Evolutionary conservation across 1,140 invertebrate species (phyloP).

Genomic region (Ephestia elutella): DNA sequence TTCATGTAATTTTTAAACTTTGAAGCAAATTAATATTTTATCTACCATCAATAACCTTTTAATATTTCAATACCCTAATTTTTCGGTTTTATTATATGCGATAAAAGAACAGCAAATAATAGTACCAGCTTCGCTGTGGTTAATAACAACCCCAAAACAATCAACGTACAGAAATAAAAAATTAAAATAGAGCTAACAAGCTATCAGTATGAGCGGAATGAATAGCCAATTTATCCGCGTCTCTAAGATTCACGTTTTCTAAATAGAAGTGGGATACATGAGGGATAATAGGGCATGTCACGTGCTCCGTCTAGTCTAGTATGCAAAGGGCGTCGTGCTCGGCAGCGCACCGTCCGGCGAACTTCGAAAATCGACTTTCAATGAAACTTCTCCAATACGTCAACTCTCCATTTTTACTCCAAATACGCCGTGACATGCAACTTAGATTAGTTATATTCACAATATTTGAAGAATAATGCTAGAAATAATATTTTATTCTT

Average conservation of each 20-base stretch:
- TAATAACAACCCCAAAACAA: not conserved
- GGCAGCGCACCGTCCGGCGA: constrained; percentile 36
- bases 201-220: not conserved
- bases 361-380: constrained; percentile 70
- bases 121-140: too few relatives aligned
- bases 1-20: too few relatives aligned
- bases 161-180: not conserved
- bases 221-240: not conserved
- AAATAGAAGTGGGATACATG: not conserved
- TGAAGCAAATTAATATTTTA: too few relatives aligned
- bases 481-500: not conserved
- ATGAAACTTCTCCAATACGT: constrained; percentile 52
- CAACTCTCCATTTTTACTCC: constrained; percentile 61
- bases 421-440: constrained; percentile 27
- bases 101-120: too few relatives aligned
- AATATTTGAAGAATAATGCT: not conserved
- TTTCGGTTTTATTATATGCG: too few relatives aligned
- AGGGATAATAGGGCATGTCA: not conserved
- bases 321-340: constrained; percentile 41
- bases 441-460: constrained; percentile 8
- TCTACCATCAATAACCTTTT: too few relatives aligned
- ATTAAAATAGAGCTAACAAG: not conserved
- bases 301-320: constrained; percentile 19
- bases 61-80: too few relatives aligned
- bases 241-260: not conserved